Percentiles rank a stretch among this genome's conserved stretches.
These are phyloP conservation scores for Lutraria lutraria DNA, from an alignment of 2,888 invertebrate species.

Conservation along the genomic window DNA sequence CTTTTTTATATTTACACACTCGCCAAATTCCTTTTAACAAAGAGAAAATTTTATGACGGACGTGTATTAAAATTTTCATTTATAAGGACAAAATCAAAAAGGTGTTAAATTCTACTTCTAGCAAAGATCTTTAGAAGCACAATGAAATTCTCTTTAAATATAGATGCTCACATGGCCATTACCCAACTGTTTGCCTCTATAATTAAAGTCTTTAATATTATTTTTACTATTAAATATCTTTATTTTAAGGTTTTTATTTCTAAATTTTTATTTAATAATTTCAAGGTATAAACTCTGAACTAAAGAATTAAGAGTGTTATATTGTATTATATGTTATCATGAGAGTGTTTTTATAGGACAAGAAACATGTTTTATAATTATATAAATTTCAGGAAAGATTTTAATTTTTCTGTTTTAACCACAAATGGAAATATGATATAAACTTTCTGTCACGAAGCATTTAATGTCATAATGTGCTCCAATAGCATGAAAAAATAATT, in stretches of 20 bases:
- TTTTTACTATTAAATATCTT: too few relatives aligned
- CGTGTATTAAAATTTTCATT: background rate
- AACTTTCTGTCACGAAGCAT: background rate
- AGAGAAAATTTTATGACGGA: constrained; percentile 22
- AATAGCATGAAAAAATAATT: background rate
- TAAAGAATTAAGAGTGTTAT: background rate
- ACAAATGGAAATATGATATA: background rate
- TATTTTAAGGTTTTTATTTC: too few relatives aligned
- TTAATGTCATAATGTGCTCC: background rate
- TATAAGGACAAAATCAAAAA: background rate
- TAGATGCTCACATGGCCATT: too few relatives aligned
- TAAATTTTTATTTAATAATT: too few relatives aligned
- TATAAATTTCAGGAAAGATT: background rate
- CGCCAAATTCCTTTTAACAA: constrained; percentile 32
- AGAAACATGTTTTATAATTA: background rate
- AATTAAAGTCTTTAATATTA: too few relatives aligned
- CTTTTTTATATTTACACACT: constrained; percentile 34
- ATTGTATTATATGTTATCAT: background rate
- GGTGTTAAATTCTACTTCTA: background rate
- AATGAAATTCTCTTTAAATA: too few relatives aligned
- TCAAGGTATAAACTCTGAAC: background rate
- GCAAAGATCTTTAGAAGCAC: too few relatives aligned
- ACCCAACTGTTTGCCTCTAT: too few relatives aligned
- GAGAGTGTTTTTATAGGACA: background rate
- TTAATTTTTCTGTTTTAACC: background rate